Conservation (phyloP, 2,888 invertebrate species). For the Hirtodrosophila duncani region DNA sequence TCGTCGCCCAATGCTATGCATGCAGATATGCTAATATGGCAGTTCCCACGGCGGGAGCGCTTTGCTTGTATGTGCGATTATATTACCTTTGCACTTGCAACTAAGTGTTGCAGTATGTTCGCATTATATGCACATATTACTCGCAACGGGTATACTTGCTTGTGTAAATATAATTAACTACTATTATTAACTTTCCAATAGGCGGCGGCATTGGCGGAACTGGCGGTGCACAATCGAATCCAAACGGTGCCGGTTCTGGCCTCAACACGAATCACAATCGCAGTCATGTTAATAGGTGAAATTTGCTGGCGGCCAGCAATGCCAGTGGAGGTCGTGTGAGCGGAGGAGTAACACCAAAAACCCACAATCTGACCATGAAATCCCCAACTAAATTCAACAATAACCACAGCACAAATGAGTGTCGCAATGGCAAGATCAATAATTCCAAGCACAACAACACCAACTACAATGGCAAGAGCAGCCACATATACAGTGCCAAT, state of each 20-base stretch:
- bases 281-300: conserved; percentile 78
- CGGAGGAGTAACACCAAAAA: conserved; percentile 43
- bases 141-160: too few species aligned
- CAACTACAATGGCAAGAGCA: conserved; percentile 28
- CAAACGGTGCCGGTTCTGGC: conserved; percentile 61
- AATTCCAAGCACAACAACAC: conserved; percentile 28
- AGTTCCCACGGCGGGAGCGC: too few species aligned
- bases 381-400: conserved; percentile 40
- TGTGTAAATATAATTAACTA: neutral
- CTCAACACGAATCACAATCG: conserved; percentile 77
- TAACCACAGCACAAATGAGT: conserved; percentile 35
- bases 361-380: conserved; percentile 44
- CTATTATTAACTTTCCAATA: conserved; percentile 25
- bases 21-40: too few species aligned
- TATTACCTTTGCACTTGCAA: too few species aligned
- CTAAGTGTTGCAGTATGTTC: too few species aligned
- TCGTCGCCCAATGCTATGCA: too few species aligned
- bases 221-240: conserved; percentile 57
- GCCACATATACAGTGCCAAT: conserved; percentile 24
- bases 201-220: conserved; percentile 43
- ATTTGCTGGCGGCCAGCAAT: conserved; percentile 64
- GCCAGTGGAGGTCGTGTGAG: conserved; percentile 55
- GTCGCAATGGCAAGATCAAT: conserved; percentile 29
- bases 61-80: too few species aligned
- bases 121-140: too few species aligned